Evolutionary conservation across 2,113 vertebrate species (phyloP).

Genomic region (Callipepla californica): DNA sequence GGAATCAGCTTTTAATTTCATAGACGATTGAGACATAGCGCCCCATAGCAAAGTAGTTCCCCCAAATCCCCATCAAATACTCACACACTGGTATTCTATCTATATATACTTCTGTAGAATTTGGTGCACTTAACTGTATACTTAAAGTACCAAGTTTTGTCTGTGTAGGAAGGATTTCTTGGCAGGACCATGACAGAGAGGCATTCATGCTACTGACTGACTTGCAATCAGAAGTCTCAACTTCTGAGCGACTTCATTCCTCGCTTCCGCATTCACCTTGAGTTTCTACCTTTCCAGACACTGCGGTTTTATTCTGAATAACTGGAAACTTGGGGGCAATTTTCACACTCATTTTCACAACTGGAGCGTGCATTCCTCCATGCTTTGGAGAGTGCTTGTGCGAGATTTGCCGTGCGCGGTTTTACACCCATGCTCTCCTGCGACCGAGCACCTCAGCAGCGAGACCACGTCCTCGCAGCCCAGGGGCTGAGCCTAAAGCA

Average conservation of each 20-base stretch:
- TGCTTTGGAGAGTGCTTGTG: not conserved
- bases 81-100: not conserved
- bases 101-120: not conserved
- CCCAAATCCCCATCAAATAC: not conserved
- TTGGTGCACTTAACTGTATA: not conserved
- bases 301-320: not conserved
- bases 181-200: not conserved
- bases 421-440: not conserved
- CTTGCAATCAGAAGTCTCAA: not conserved
- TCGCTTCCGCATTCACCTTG: not conserved
- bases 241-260: not conserved
- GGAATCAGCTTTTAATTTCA: conserved; percentile 25
- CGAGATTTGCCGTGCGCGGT: not conserved
- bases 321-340: not conserved
- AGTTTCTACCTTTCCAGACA: not conserved
- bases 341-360: not conserved
- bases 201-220: not conserved
- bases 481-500: not conserved
- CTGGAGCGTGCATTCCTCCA: not conserved
- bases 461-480: not conserved
- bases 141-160: not conserved
- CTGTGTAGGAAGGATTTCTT: not conserved
- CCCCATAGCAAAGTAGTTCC: not conserved
- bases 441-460: not conserved
- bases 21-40: not conserved